A percentile compares a stretch with the other conserved stretches of the same genome.
These are phyloP conservation scores for Chouioia cunea DNA, from an alignment of 2,888 invertebrate genomes.

Conservation along the genomic window DNA sequence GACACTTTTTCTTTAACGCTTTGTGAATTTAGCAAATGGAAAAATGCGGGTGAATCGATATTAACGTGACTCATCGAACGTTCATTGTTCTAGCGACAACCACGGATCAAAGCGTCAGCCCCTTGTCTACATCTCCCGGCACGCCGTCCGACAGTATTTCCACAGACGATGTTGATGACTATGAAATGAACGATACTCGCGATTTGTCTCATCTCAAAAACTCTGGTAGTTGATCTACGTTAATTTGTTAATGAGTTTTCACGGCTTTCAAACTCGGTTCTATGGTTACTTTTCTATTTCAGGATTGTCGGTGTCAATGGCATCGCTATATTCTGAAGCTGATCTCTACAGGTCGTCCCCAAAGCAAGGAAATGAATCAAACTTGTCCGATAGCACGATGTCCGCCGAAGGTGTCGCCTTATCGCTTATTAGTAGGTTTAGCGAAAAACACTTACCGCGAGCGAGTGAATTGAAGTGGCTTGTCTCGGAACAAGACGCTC, in stretches of 20 bases:
- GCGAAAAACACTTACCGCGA: constrained; percentile 81
- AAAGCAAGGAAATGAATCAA: constrained; percentile 68
- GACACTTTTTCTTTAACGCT: not conserved
- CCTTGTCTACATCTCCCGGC: constrained; percentile 70
- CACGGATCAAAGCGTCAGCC: constrained; percentile 72
- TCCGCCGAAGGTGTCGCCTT: constrained; percentile 86
- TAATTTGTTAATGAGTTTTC: not conserved
- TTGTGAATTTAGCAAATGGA: not conserved
- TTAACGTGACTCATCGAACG: constrained; percentile 1
- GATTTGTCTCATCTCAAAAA: constrained; percentile 67
- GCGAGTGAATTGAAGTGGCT: constrained; percentile 86
- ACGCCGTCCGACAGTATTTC: constrained; percentile 69
- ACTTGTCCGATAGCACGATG: constrained; percentile 69
- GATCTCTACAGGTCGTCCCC: constrained; percentile 67
- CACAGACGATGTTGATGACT: constrained; percentile 71
- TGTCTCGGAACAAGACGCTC: constrained; percentile 82
- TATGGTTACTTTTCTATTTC: constrained; percentile 21
- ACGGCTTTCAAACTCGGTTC: not conserved
- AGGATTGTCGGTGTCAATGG: constrained; percentile 75
- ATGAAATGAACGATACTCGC: constrained; percentile 70
- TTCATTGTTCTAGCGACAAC: constrained; percentile 64
- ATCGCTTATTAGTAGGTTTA: constrained; percentile 81
- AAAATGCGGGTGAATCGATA: constrained; percentile 12
- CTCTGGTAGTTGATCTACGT: constrained; percentile 49
- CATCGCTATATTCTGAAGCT: constrained; percentile 75